Evolutionary conservation across 2,113 vertebrate genomes (phyloP).

Genomic region (Pollimyrus isidori): DNA sequence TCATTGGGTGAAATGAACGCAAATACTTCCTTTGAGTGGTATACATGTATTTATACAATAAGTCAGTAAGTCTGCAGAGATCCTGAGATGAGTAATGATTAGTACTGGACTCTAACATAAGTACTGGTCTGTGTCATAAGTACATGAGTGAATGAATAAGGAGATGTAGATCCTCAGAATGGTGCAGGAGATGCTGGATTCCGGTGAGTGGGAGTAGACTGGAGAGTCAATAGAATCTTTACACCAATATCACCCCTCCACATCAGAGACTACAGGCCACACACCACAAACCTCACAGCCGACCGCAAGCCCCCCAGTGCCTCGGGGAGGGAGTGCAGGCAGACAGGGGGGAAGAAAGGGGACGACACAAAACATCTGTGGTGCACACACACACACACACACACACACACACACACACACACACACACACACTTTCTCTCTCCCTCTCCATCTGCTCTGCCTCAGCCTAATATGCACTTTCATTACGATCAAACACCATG

Average conservation of each 20-base stretch:
- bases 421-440: not conserved
- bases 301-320: not conserved
- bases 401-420: not conserved
- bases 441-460: not conserved
- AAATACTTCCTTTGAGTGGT: not conserved
- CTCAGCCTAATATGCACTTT: not conserved
- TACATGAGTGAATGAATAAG: not conserved
- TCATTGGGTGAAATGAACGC: not conserved
- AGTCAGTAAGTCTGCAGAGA: not conserved
- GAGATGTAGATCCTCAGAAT: not conserved
- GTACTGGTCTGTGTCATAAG: not conserved
- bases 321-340: not conserved
- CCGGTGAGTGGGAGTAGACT: too few species aligned
- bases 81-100: not conserved
- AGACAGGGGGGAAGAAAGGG: not conserved
- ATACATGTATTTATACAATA: not conserved
- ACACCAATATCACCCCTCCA: conserved; percentile 1
- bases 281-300: not conserved
- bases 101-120: not conserved
- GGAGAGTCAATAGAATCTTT: not conserved
- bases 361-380: conserved; percentile 6
- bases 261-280: conserved; percentile 5
- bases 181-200: not conserved
- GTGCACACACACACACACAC: too few species aligned
- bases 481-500: not conserved